These are phyloP conservation scores for Eulemur mongoz DNA, from an alignment of 2,797 vertebrate species.

Conservation along the genomic window DNA sequence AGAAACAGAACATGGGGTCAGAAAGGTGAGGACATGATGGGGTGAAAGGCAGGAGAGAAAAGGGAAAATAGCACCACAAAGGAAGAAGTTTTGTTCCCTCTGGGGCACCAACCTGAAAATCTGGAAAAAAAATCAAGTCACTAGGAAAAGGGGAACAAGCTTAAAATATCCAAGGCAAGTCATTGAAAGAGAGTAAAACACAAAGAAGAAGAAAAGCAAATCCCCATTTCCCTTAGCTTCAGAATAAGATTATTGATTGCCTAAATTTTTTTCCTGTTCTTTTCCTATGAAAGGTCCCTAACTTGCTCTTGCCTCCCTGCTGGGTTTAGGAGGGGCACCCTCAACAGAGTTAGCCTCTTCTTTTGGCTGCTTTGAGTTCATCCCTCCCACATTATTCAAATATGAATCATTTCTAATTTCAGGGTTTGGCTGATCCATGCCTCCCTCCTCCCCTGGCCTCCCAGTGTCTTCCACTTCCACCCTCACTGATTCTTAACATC, in stretches of 20 bases:
- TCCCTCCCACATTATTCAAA: slow-evolving; percentile 79
- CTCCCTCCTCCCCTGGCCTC: slow-evolving; percentile 64
- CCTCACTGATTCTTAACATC: background rate
- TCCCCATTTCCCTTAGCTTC: background rate
- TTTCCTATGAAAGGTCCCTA: slow-evolving; percentile 40
- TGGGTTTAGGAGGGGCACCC: slow-evolving; percentile 60
- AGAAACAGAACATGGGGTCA: background rate
- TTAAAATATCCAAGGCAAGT: slow-evolving; percentile 32
- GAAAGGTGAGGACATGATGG: background rate
- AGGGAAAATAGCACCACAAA: background rate
- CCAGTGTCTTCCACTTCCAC: slow-evolving; percentile 28
- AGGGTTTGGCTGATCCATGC: slow-evolving; percentile 60
- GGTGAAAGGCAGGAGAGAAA: background rate
- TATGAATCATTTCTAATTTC: slow-evolving; percentile 76
- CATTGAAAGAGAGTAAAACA: slow-evolving; percentile 17
- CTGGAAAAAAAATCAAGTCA: background rate
- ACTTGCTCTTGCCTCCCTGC: slow-evolving; percentile 54
- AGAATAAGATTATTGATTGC: background rate
- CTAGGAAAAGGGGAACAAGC: background rate
- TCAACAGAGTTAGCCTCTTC: slow-evolving; percentile 78
- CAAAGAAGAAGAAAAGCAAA: background rate
- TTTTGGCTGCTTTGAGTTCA: slow-evolving; percentile 82
- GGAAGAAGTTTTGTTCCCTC: background rate
- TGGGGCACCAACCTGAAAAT: background rate
- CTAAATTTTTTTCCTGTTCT: background rate